These are phyloP conservation scores for Takifugu flavidus DNA, from an alignment of 2,113 vertebrate genomes.

Conservation along the genomic window DNA sequence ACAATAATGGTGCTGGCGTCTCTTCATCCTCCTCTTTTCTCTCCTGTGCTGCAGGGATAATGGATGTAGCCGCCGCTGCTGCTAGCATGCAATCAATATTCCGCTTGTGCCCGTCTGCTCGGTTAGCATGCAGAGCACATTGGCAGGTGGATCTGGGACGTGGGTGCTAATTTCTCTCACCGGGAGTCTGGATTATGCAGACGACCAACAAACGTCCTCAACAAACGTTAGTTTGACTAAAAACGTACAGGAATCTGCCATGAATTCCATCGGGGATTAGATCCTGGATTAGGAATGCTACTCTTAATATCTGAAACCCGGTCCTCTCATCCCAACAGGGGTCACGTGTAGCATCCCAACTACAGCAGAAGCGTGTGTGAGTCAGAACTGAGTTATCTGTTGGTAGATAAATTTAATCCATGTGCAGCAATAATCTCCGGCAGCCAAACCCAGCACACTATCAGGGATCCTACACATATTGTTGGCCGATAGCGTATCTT, in stretches of 20 bases:
- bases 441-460: conserved; percentile 14
- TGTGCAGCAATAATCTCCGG: conserved; percentile 5
- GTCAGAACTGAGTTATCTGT: no score
- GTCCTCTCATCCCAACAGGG: no score
- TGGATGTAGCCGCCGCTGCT: conserved; percentile 7
- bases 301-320: no score
- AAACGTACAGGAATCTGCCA: not conserved
- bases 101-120: conserved; percentile 29
- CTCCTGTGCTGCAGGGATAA: conserved; percentile 22
- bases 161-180: conserved; percentile 44
- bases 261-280: no score
- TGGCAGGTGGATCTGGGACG: conserved; percentile 45
- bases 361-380: no score
- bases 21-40: not conserved
- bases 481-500: conserved; percentile 35
- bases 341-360: no score
- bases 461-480: conserved; percentile 23
- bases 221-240: not conserved
- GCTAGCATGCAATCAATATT: conserved; percentile 52
- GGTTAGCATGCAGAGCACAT: conserved; percentile 56
- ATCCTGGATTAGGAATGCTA: no score
- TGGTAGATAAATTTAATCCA: conserved; percentile 2
- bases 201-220: not conserved
- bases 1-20: conserved; percentile 9
- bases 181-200: conserved; percentile 31